Evolutionary conservation across 1,140 invertebrate species (phyloP).

Genomic region (Neotoxoptera formosana): DNA sequence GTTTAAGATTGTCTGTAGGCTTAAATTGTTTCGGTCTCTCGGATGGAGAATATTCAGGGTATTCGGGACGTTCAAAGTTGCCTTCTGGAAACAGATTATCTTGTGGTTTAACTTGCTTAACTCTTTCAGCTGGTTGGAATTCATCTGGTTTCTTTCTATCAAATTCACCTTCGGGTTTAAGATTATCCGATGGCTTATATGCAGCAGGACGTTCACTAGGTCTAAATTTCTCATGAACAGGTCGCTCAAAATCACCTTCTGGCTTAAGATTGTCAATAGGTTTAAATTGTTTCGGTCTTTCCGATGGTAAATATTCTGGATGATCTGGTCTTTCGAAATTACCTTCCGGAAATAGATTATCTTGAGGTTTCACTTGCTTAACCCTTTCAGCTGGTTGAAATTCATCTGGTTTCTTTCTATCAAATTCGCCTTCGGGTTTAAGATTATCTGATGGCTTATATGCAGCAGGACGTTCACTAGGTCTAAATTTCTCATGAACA

Average conservation of each 20-base stretch:
- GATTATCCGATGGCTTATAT: slow-evolving; percentile 64
- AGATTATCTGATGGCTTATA: too few species aligned
- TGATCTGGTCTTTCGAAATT: slow-evolving; percentile 67
- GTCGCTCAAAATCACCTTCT: slow-evolving; percentile 62
- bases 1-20: slow-evolving; percentile 66
- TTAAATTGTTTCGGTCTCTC: slow-evolving; percentile 62
- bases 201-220: slow-evolving; percentile 64
- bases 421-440: too few species aligned
- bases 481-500: too few species aligned
- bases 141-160: slow-evolving; percentile 64
- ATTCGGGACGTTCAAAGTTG: slow-evolving; percentile 64
- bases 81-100: slow-evolving; percentile 65
- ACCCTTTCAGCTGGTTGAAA: too few species aligned
- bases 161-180: slow-evolving; percentile 68
- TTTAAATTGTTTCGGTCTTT: slow-evolving; percentile 65
- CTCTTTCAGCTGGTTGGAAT: slow-evolving; percentile 65
- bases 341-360: slow-evolving; percentile 70
- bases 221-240: slow-evolving; percentile 59
- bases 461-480: too few species aligned
- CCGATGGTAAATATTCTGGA: slow-evolving; percentile 67
- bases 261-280: slow-evolving; percentile 66
- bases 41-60: slow-evolving; percentile 66
- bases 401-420: too few species aligned
- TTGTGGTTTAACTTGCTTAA: slow-evolving; percentile 65
- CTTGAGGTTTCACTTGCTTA: too few species aligned